phyloP scores from a whole-genome alignment of 35 echinoderm and acorn worm species.

The Apostichopus japonicus region DNA sequence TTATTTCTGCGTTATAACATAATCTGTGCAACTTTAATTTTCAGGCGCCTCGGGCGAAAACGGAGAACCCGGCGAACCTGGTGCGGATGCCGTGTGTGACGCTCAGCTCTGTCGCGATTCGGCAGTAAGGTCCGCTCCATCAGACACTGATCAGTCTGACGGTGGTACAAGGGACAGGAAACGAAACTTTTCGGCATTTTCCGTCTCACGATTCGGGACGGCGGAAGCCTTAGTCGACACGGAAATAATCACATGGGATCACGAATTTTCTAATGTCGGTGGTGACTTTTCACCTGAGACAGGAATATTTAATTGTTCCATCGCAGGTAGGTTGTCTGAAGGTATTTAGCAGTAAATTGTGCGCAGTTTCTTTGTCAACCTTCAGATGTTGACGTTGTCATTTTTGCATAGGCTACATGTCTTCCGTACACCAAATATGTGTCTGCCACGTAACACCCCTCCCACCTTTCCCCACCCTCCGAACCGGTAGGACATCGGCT shows the following conservation, averaged over 20 bases:
- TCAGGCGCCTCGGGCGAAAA: constrained; percentile 54
- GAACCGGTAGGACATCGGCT: too few species aligned
- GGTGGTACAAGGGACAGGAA: background rate
- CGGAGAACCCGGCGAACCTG: constrained; percentile 41
- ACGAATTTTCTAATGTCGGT: constrained; percentile 70
- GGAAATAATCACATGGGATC: constrained; percentile 72
- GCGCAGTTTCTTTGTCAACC: background rate
- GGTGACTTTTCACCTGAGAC: constrained; percentile 74
- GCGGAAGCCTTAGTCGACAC: constrained; percentile 57
- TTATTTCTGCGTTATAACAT: too few species aligned
- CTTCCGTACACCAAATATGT: too few species aligned
- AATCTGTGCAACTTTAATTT: background rate
- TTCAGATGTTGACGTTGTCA: background rate
- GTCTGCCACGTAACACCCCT: too few species aligned
- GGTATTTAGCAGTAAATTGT: background rate
- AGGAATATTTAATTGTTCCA: constrained; percentile 82
- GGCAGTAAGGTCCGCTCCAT: background rate
- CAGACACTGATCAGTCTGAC: background rate
- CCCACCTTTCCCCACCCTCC: too few species aligned
- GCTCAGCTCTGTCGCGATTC: background rate
- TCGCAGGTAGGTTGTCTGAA: constrained; percentile 61
- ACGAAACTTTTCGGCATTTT: constrained; percentile 67
- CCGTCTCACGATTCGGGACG: constrained; percentile 64
- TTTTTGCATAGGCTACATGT: too few species aligned
- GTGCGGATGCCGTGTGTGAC: constrained; percentile 67